Evolutionary conservation across 2,797 vertebrate genomes (phyloP).

Genomic region (Melanogrammus aeglefinus): DNA sequence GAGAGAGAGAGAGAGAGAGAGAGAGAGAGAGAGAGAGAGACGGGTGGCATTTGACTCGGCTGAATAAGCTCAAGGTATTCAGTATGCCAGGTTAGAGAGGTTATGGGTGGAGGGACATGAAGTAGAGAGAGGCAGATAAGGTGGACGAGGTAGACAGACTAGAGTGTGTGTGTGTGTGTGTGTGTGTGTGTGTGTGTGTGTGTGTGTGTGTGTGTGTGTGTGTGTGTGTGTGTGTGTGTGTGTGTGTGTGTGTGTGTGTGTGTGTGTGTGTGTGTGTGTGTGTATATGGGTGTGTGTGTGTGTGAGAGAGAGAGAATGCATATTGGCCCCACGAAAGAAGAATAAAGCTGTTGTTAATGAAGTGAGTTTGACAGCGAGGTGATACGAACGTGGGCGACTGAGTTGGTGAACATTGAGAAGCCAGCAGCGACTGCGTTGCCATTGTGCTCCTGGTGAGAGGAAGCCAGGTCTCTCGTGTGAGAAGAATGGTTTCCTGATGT

Average conservation of each 20-base stretch:
- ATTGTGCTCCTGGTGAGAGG: too few species aligned
- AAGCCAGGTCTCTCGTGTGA: too few species aligned
- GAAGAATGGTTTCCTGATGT: too few species aligned
- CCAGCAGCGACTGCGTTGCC: too few species aligned
- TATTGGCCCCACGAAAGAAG: too few species aligned
- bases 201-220: not conserved
- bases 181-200: not conserved
- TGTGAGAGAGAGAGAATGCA: too few species aligned
- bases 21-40: conserved; percentile 37
- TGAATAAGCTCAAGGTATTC: conserved; percentile 92
- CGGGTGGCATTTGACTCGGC: conserved; percentile 95
- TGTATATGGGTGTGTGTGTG: conserved; percentile 7
- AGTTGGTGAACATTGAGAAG: too few species aligned
- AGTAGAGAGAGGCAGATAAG: conserved; percentile 9
- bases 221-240: conserved; percentile 16
- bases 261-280: not conserved
- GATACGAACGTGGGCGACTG: not conserved
- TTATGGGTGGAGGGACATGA: conserved; percentile 47
- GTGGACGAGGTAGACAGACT: conserved; percentile 21
- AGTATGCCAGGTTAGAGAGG: conserved; percentile 66
- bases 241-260: conserved; percentile 1
- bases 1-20: not conserved
- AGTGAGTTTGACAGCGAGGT: conserved; percentile 29
- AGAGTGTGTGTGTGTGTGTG: conserved; percentile 12
- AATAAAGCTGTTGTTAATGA: conserved; percentile 36